phyloP scores from a whole-genome alignment of 1,140 invertebrate species.

The Dendroctonus ponderosae region DNA sequence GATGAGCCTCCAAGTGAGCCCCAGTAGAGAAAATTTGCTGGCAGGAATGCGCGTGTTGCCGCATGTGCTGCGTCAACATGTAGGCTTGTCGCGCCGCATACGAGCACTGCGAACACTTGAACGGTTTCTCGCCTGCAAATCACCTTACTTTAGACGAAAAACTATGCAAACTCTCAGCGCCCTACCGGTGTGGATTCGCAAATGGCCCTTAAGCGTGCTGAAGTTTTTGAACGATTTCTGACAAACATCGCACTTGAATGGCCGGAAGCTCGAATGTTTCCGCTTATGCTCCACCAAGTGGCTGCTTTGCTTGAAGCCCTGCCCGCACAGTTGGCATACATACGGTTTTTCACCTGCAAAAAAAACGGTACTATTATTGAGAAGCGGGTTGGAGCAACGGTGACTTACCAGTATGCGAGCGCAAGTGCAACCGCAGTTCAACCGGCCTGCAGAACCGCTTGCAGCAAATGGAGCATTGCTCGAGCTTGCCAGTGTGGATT shows the following conservation, averaged over 20 bases:
- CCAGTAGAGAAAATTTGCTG: slow-evolving; percentile 4
- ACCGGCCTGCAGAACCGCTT: slow-evolving; percentile 44
- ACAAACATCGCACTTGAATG: slow-evolving; percentile 44
- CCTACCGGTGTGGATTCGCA: slow-evolving; percentile 43
- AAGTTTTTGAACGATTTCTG: slow-evolving; percentile 42
- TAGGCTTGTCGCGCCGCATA: slow-evolving; percentile 13
- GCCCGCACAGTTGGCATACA: slow-evolving; percentile 38
- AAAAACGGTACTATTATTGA: not conserved
- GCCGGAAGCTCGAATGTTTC: slow-evolving; percentile 46
- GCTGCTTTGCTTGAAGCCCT: slow-evolving; percentile 41
- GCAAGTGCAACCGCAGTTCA: slow-evolving; percentile 42
- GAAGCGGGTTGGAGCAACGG: not conserved
- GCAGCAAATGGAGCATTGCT: slow-evolving; percentile 40
- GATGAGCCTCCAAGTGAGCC: slow-evolving; percentile 12
- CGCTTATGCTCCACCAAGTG: slow-evolving; percentile 43
- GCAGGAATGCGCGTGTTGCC: slow-evolving; percentile 4
- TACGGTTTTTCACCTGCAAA: slow-evolving; percentile 44
- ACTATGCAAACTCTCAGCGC: not conserved
- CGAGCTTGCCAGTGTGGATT: slow-evolving; percentile 41
- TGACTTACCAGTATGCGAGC: slow-evolving; percentile 42
- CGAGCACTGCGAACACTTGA: slow-evolving; percentile 14
- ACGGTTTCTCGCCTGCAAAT: slow-evolving; percentile 21
- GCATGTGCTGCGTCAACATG: slow-evolving; percentile 18
- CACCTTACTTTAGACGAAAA: not conserved
- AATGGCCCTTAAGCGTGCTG: slow-evolving; percentile 39